Conservation (phyloP, 2,888 invertebrate genomes). For the Cephus pulcher region DNA sequence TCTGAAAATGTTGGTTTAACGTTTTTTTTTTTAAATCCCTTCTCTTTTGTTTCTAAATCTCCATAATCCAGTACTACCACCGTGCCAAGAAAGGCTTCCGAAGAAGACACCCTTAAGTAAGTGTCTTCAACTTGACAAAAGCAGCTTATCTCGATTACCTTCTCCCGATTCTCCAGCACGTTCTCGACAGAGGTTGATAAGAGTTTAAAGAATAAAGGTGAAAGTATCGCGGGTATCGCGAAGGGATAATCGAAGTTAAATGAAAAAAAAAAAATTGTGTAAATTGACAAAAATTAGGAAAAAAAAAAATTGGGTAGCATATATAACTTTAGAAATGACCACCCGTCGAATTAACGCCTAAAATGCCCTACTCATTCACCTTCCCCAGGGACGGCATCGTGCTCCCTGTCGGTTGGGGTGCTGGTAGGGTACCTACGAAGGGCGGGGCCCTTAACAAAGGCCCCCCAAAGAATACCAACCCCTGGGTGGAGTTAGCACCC, state of each 20-base stretch:
- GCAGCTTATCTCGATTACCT: slow-evolving; percentile 37
- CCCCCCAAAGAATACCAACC: slow-evolving; percentile 54
- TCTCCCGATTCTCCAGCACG: slow-evolving; percentile 32
- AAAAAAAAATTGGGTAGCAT: not conserved
- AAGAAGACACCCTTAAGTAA: not conserved
- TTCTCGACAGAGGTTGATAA: slow-evolving; percentile 23
- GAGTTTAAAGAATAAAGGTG: slow-evolving; percentile 8
- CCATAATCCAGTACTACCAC: not conserved
- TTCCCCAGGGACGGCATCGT: slow-evolving; percentile 38
- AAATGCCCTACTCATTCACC: slow-evolving; percentile 50
- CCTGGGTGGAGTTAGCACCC: slow-evolving; percentile 62
- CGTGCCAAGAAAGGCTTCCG: not conserved
- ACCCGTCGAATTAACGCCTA: slow-evolving; percentile 59
- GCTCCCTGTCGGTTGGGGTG: not conserved
- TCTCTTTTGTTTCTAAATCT: not conserved
- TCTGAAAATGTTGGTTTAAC: not conserved
- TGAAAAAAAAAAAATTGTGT: not conserved
- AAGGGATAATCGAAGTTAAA: not conserved
- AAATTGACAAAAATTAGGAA: not conserved
- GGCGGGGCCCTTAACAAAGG: slow-evolving; percentile 19
- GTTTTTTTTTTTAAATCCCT: not conserved
- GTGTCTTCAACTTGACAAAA: not conserved
- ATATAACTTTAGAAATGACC: slow-evolving; percentile 30
- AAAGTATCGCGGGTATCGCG: not conserved
- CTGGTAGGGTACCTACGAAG: not conserved